Conservation (phyloP, 2,888 invertebrate species). For the Steromphala cineraria region DNA sequence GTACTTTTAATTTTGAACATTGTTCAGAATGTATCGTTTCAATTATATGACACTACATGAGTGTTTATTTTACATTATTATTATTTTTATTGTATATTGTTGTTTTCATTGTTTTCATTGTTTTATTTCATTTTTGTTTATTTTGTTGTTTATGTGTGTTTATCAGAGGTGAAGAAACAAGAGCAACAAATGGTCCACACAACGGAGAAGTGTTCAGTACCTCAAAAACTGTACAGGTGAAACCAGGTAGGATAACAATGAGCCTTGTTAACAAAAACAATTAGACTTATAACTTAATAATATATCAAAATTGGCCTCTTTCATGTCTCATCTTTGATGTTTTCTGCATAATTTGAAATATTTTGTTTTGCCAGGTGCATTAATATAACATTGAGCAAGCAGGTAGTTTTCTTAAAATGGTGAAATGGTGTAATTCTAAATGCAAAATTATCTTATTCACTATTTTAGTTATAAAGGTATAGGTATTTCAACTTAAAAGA, state of each 20-base stretch:
- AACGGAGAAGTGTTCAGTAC: constrained; percentile 1
- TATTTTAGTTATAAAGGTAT: no score
- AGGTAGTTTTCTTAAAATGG: no score
- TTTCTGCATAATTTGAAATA: no score
- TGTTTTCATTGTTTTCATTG: background rate
- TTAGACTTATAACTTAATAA: no score
- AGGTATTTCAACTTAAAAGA: no score
- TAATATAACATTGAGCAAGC: no score
- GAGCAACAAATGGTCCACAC: background rate
- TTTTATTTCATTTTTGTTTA: background rate
- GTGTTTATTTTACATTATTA: background rate
- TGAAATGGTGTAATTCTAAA: no score
- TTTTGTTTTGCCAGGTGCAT: no score
- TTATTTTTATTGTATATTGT: background rate
- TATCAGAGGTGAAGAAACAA: background rate
- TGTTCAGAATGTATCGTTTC: background rate
- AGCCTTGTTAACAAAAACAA: no score
- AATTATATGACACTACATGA: background rate
- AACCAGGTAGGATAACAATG: background rate
- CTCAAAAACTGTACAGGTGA: background rate
- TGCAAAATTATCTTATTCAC: no score
- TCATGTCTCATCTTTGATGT: no score
- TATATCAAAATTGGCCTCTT: no score
- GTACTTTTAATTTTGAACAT: background rate
- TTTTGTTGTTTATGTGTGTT: constrained; percentile 7